phyloP scores from a whole-genome alignment of 2,113 vertebrate genomes.

The Erinaceus europaeus region DNA sequence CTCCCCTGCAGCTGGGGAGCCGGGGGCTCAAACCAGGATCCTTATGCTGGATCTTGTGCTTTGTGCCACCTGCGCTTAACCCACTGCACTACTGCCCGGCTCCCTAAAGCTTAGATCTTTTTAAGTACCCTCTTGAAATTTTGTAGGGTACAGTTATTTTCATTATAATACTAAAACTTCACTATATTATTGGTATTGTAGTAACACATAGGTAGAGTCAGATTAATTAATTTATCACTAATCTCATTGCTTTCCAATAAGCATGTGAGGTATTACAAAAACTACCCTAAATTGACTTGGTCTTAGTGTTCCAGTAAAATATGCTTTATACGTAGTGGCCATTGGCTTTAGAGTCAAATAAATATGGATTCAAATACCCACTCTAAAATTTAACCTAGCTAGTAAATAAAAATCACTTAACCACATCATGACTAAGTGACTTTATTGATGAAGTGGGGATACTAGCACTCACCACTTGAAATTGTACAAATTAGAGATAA shows the following conservation, averaged over 20 bases:
- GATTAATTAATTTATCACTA: neutral
- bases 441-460: neutral
- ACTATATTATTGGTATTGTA: neutral
- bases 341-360: neutral
- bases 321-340: neutral
- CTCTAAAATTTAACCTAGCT: neutral
- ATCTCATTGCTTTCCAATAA: neutral
- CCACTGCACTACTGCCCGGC: no score
- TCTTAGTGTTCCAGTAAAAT: neutral
- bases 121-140: no score
- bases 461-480: neutral
- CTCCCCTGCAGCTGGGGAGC: no score
- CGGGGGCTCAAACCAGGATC: no score
- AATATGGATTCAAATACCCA: neutral
- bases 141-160: no score
- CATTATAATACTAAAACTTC: constrained; percentile 3
- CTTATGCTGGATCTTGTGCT: no score
- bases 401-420: neutral
- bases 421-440: neutral
- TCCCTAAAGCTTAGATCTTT: no score
- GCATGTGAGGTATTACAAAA: neutral
- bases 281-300: neutral
- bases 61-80: no score
- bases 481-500: neutral
- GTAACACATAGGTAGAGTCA: neutral